These are phyloP conservation scores for Acanthis flammea DNA, from an alignment of 2,797 vertebrate genomes.

Conservation along the genomic window DNA sequence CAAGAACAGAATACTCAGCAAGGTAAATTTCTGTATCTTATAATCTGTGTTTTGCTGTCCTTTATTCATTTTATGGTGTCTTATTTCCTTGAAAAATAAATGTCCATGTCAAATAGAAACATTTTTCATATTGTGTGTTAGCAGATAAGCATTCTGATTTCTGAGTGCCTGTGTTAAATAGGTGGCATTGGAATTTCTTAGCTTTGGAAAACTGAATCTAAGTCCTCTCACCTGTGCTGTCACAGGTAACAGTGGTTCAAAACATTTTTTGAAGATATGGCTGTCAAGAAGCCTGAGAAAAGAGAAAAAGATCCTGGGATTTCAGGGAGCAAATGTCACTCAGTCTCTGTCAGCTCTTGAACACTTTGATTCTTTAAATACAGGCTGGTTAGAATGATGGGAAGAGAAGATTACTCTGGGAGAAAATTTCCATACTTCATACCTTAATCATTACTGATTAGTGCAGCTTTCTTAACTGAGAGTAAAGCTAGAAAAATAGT, in stretches of 20 bases:
- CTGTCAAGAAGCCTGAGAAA: background rate
- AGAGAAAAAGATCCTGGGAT: background rate
- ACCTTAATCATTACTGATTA: background rate
- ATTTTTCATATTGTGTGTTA: background rate
- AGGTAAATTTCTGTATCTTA: conserved; percentile 73
- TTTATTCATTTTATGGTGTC: background rate
- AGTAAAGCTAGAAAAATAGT: background rate
- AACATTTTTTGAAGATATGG: background rate
- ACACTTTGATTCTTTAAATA: background rate
- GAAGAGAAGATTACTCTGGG: background rate
- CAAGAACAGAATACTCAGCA: conserved; percentile 83
- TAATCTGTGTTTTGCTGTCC: background rate
- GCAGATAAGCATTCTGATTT: background rate
- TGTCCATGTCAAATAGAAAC: background rate
- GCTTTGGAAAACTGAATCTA: background rate
- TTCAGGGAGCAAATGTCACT: background rate
- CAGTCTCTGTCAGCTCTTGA: background rate
- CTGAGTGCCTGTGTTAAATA: background rate
- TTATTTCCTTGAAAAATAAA: background rate
- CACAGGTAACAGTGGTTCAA: background rate
- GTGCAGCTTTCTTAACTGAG: background rate
- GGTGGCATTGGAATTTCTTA: background rate
- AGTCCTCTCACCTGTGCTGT: background rate
- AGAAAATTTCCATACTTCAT: background rate
- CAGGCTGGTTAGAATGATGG: background rate